Evolutionary conservation across 2,113 vertebrate genomes (phyloP).

Genomic region (Cavia aperea): DNA sequence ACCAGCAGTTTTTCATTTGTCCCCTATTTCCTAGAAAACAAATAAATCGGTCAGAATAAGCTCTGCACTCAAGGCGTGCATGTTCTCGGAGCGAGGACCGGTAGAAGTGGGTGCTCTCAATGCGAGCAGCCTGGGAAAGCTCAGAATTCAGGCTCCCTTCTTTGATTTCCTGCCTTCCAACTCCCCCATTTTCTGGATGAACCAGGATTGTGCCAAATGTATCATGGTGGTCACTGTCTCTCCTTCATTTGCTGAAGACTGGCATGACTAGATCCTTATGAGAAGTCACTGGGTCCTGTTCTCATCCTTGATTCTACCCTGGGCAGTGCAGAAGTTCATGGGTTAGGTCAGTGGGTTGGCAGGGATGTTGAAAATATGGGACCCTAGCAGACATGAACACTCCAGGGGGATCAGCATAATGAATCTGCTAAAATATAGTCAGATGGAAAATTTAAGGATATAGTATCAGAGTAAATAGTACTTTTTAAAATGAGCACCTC

Average conservation of each 20-base stretch:
- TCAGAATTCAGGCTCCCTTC: not conserved
- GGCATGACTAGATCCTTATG: not conserved
- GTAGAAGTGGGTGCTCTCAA: fast-evolving
- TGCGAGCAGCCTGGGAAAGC: fast-evolving
- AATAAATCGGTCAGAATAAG: not conserved
- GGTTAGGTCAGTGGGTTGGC: not conserved
- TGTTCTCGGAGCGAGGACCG: not conserved
- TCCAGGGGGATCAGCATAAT: not conserved
- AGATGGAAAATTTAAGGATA: not conserved
- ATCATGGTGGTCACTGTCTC: not conserved
- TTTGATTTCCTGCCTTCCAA: not conserved
- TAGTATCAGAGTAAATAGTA: not conserved
- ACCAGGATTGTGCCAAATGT: not conserved
- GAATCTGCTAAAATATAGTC: not conserved
- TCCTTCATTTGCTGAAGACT: not conserved
- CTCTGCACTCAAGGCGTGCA: not conserved
- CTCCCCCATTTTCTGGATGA: not conserved
- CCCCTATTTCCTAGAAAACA: not conserved
- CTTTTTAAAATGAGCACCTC: not conserved
- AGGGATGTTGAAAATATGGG: not conserved
- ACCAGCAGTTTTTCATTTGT: not conserved
- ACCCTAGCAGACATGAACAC: not conserved
- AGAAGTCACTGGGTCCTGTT: not conserved
- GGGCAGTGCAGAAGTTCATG: not conserved
- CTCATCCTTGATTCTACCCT: not conserved